Percentiles rank a stretch among this genome's conserved stretches.
Conservation (phyloP, 2,113 vertebrate species). For the Hucho hucho region DNA sequence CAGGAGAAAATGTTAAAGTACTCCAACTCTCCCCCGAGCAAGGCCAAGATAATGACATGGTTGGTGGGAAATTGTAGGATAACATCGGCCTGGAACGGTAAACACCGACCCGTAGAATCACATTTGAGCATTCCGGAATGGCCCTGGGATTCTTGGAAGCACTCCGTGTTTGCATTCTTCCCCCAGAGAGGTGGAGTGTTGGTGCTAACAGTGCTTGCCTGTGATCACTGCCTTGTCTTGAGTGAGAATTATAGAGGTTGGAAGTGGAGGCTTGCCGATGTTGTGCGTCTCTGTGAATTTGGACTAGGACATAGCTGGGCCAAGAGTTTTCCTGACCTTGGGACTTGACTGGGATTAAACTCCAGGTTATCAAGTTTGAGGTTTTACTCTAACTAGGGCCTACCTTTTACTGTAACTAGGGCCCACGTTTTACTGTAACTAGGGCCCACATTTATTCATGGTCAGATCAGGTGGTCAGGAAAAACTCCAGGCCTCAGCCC, state of each 20-base stretch:
- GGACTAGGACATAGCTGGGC: neutral
- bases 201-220: constrained; percentile 48
- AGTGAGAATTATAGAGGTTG: constrained; percentile 38
- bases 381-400: too few relatives aligned
- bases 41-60: constrained; percentile 67
- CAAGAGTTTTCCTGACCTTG: too few relatives aligned
- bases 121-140: constrained; percentile 73
- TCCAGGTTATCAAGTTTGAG: too few relatives aligned
- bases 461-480: too few relatives aligned
- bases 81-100: constrained; percentile 66
- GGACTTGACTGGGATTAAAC: too few relatives aligned
- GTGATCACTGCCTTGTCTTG: constrained; percentile 51
- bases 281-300: constrained; percentile 23
- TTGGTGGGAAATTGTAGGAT: constrained; percentile 68
- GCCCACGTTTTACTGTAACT: too few relatives aligned
- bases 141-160: constrained; percentile 72
- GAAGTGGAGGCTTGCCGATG: constrained; percentile 42
- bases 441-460: too few relatives aligned
- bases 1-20: constrained; percentile 27
- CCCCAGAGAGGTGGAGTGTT: constrained; percentile 37
- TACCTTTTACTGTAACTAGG: too few relatives aligned
- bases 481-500: too few relatives aligned
- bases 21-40: constrained; percentile 34
- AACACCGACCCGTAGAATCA: constrained; percentile 60
- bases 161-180: constrained; percentile 67